Evolutionary conservation across 2,797 vertebrate genomes (phyloP), one percentile per base, ranked within the genome.

Genomic region (Clarias platycephalus): DNA sequence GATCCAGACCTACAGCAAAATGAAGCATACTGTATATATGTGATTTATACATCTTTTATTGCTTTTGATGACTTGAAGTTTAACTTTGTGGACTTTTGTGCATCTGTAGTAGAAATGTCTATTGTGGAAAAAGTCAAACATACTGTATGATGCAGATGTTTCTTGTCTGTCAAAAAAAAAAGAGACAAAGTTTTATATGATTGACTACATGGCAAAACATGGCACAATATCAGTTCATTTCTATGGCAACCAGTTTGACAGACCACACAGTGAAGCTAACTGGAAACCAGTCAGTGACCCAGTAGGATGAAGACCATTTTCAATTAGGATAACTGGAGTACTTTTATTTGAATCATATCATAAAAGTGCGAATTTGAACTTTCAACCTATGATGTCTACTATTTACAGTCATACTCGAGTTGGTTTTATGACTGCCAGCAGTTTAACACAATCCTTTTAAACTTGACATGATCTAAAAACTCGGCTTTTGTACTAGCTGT

Each of bases 201-300:
- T 62, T 66, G 64, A 63, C 37, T 15, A 55, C 49, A 40, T 57
- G 57, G 58, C 64, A 83, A 81, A 77, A 62, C 2, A 31, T 82
- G 83, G 68, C 82, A 85, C 70, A 88, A 88, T 85, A 88, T 88
- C 86, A 82, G 28, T 57, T 7, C 5, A 66, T 88, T 86, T 64
- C 84, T 84, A 88, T 87, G 87, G 80, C 84, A 66, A 86, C 83
- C 49, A 22, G 9, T 81, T 85, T 83, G 64, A 80, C 24, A 81
- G 58, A 20, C 53, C 68, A n/a, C 57, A 85, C 57, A 53, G 60
- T 63, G 76, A 77, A 81, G 49, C 53, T 0, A 77, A 68, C 66
- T 86, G 78, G 80, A 88, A 84, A 57, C 71, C 83, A 84, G 70
- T 79, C 34, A 16, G 24, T 37, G 24, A 78, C 81, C 44, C 82